These are phyloP conservation scores for Meda fulgida DNA, from an alignment of 2,797 vertebrate species.

Conservation along the genomic window DNA sequence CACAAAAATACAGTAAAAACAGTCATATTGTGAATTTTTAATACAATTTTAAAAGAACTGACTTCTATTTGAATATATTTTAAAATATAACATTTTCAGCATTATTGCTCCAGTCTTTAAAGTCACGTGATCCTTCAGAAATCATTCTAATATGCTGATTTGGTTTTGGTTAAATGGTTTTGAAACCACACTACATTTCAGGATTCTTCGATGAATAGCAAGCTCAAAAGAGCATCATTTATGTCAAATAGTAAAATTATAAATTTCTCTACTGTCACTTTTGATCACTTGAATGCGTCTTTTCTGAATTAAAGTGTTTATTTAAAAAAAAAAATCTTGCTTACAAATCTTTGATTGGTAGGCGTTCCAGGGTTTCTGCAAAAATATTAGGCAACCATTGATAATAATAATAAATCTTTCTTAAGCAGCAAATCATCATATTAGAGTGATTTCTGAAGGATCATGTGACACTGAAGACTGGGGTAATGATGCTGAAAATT, in stretches of 20 bases:
- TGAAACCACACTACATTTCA: background rate
- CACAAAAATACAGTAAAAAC: background rate
- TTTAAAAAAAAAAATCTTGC: background rate
- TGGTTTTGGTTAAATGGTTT: background rate
- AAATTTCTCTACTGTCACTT: too few species aligned
- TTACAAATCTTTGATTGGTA: too few species aligned
- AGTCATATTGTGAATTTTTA: background rate
- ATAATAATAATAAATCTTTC: background rate
- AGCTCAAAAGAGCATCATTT: too few species aligned
- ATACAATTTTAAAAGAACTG: too few species aligned
- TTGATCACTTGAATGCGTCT: background rate
- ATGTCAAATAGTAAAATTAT: too few species aligned
- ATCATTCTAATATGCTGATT: background rate
- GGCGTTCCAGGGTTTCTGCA: background rate
- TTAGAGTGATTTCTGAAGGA: background rate
- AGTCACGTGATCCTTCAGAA: background rate
- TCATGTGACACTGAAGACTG: background rate
- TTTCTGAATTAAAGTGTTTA: background rate
- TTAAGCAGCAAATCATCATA: background rate
- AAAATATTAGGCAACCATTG: background rate
- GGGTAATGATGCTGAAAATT: background rate
- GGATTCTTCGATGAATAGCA: too few species aligned
- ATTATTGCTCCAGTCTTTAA: background rate
- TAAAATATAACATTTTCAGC: background rate
- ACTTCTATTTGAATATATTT: background rate